Evolutionary conservation across 2,113 vertebrate species (phyloP).

Genomic region (Bombycilla garrulus): DNA sequence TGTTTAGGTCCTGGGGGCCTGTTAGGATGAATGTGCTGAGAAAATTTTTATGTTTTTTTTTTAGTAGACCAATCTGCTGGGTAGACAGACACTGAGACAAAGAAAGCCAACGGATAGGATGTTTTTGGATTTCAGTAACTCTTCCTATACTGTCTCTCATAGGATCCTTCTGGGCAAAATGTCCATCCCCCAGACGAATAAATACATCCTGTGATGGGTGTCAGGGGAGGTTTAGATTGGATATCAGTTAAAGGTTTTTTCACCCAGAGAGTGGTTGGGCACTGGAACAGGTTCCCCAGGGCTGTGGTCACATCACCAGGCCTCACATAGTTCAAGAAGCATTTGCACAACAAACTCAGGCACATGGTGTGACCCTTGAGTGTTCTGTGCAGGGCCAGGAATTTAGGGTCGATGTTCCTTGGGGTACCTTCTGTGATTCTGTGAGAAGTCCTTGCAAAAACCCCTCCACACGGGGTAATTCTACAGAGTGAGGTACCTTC

Average conservation of each 20-base stretch:
- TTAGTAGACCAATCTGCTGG: neutral
- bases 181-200: neutral
- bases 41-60: neutral
- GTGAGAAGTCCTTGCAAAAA: neutral
- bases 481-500: neutral
- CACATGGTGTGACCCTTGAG: neutral
- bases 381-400: neutral
- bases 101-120: neutral
- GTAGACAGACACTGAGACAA: neutral
- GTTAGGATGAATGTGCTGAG: neutral
- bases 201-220: neutral
- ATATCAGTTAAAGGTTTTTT: neutral
- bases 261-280: accelerated
- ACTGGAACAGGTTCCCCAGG: neutral
- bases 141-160: neutral
- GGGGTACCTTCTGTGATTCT: neutral
- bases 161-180: neutral
- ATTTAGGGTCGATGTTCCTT: accelerated
- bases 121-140: neutral
- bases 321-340: neutral
- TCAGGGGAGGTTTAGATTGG: neutral
- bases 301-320: neutral
- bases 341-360: neutral
- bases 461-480: accelerated
- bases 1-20: neutral